These are phyloP conservation scores for Holothuria glaberrima DNA, from an alignment of 35 echinoderm and acorn worm species.

Conservation along the genomic window DNA sequence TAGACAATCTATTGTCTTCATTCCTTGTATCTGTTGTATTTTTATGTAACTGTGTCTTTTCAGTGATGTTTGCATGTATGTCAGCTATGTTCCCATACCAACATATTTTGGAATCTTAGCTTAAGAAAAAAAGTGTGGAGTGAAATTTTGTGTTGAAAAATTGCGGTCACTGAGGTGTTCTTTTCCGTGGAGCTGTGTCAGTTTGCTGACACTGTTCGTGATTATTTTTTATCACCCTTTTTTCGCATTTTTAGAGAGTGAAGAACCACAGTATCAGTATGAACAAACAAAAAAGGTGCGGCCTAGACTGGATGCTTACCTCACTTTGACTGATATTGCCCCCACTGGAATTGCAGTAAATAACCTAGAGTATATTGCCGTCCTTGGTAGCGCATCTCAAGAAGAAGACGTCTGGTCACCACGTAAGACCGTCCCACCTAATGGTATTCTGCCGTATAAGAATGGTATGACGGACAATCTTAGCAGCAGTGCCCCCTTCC, in stretches of 20 bases:
- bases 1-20: too few relatives aligned
- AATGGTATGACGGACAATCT: constrained; percentile 11
- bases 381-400: constrained; percentile 27
- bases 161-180: too few relatives aligned
- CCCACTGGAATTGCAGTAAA: constrained; percentile 64
- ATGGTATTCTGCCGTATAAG: constrained; percentile 12
- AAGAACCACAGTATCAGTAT: constrained; percentile 82
- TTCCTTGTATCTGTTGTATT: too few relatives aligned
- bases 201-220: too few relatives aligned
- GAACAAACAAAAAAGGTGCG: constrained; percentile 47
- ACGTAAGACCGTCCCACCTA: neutral
- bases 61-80: too few relatives aligned
- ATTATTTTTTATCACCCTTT: neutral
- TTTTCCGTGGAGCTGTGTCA: too few relatives aligned
- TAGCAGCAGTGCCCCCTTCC: constrained; percentile 58
- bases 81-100: too few relatives aligned
- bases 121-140: too few relatives aligned
- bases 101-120: too few relatives aligned
- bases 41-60: too few relatives aligned
- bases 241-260: neutral
- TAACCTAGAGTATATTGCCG: constrained; percentile 89
- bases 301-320: constrained; percentile 59
- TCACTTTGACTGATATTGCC: constrained; percentile 59
- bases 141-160: too few relatives aligned
- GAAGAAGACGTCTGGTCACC: constrained; percentile 50